phyloP scores from a whole-genome alignment of 2,888 invertebrate species.

The Drosophila merina region DNA sequence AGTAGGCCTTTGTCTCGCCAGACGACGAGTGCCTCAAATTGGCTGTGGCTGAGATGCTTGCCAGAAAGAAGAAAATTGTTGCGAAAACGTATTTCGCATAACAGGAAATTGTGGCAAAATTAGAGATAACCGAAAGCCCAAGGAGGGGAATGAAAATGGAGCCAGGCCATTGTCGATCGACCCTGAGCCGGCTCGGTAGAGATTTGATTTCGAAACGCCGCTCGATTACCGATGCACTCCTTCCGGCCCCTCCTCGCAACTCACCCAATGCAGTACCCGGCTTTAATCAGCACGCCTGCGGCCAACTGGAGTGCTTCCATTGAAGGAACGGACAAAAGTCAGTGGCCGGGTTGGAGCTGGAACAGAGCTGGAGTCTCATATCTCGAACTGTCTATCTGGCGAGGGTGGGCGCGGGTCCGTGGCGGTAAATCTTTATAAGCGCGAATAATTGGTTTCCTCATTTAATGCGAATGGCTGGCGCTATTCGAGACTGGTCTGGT shows the following conservation, averaged over 20 bases:
- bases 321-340: constrained; percentile 53
- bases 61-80: constrained; percentile 57
- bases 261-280: constrained; percentile 7
- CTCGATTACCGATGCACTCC: constrained; percentile 12
- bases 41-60: constrained; percentile 27
- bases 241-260: neutral
- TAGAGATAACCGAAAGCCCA: constrained; percentile 54
- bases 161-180: neutral
- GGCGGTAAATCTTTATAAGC: constrained; percentile 80
- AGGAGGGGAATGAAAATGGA: neutral
- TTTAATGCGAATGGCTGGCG: constrained; percentile 80
- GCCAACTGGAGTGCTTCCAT: constrained; percentile 43
- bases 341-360: constrained; percentile 17
- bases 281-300: constrained; percentile 64
- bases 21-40: constrained; percentile 46
- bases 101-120: constrained; percentile 72
- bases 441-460: constrained; percentile 83
- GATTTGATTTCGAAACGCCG: neutral
- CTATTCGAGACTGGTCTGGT: constrained; percentile 25
- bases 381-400: constrained; percentile 52
- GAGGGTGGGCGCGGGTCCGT: constrained; percentile 44
- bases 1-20: constrained; percentile 61
- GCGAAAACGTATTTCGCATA: constrained; percentile 60
- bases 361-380: constrained; percentile 42
- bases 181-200: neutral